phyloP scores from a whole-genome alignment of 2,797 vertebrate genomes.

The Hafferia zeledoni region DNA sequence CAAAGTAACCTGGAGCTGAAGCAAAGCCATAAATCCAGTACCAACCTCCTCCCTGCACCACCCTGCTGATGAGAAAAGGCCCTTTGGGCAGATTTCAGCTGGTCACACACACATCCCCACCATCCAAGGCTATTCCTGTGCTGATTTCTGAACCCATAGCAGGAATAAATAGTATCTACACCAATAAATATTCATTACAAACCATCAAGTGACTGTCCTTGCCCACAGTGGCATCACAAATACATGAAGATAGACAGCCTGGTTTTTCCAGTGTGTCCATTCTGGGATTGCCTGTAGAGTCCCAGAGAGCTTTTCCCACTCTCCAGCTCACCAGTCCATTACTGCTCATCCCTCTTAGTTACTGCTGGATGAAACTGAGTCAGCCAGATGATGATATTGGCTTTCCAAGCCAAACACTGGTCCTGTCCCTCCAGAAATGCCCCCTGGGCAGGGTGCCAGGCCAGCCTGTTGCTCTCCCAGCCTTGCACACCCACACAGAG shows the following conservation, averaged over 20 bases:
- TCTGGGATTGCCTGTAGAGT: not conserved
- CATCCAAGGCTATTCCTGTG: not conserved
- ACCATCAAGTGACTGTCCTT: not conserved
- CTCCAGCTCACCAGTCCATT: not conserved
- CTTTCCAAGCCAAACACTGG: not conserved
- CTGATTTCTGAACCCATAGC: not conserved
- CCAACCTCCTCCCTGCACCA: not conserved
- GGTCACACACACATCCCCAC: not conserved
- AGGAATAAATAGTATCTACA: not conserved
- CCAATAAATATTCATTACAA: not conserved
- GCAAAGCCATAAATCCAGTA: not conserved
- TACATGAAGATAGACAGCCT: not conserved
- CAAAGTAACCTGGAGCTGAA: not conserved
- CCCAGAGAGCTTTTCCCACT: not conserved
- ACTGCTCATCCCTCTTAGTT: not conserved
- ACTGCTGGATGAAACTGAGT: not conserved
- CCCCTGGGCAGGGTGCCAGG: not conserved
- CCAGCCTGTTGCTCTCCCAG: not conserved
- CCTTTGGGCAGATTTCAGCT: not conserved
- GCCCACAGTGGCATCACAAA: not conserved
- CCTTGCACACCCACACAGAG: not conserved
- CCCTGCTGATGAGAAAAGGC: not conserved
- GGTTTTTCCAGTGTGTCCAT: not conserved
- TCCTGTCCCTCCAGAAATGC: not conserved
- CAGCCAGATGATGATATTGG: not conserved